Base-by-base conservation (phyloP, 2,888 invertebrate species). In the Sipha maydis region DNA sequence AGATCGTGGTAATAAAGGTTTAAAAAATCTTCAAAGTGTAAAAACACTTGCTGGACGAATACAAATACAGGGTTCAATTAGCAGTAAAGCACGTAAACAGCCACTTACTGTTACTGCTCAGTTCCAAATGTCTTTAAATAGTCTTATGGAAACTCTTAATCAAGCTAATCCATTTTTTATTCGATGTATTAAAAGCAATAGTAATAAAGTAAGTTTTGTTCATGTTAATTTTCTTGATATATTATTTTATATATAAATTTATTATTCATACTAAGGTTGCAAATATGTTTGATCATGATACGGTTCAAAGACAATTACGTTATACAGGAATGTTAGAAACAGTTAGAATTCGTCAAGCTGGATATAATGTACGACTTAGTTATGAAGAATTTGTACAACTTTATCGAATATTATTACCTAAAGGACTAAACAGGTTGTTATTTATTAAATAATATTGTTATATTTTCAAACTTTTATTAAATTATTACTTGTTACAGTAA, bases 291-390 rank as follows among this genome's bases (percentile, higher is more conserved):
- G 97, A 98, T 92, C 97, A 98, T 91, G 97, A 97, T 90, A 97
- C 98, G 0, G 98, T 98, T 17, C 96, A 98, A 91, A 93, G 98
- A 83, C 96, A 97, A 92, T 93, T 99, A 89, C 94, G 98, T 19
- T 99, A 99, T 92, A 98, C 98, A 0, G 99, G 99, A 90, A 99
- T 98, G 98, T 92, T 99, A 91, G 98, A 98, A 92, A 99, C 98
- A 0, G 98, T 98, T 25, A 93, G 98, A 90, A 98, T 99, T 90
- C 93, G 98, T 83, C 97, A 98, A 91, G 98, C 98, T 3, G 98
- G 98, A 3, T 99, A 98, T 93, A 98, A 98, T 92, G 98, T 98
- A 90, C 94, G 98, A 67, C 94, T 98, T 67, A 96, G 97, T 0
- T 98, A 98, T 92, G 97, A 98, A 92, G 98, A 98, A 92, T 99